Base-by-base conservation (phyloP, 2,797 vertebrate genomes). In the Tenualosa thibaudeaui region DNA sequence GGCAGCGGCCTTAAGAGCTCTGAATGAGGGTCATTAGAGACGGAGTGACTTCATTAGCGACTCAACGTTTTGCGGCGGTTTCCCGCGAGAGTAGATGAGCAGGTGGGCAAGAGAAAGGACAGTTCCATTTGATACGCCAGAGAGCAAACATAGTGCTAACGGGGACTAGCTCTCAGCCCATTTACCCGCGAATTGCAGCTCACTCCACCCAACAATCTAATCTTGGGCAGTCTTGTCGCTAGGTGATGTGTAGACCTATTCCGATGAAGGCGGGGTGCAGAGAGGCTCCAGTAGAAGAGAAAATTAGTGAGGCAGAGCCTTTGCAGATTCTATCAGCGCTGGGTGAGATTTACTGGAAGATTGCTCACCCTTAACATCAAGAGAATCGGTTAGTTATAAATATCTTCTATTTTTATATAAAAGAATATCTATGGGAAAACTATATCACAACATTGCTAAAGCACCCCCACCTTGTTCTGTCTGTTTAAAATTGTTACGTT, bases 41-140 rank as follows among this genome's bases (percentile, higher is more conserved):
- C 86, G 83, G 87, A 50, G 82, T 92, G 92, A 94, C 91, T 94
- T 94, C 92, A 93, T 95, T 94, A 93, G 89, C 87, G 50, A 51
- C 87, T 89, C 89, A 85, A 89, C 86, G 81, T 62, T 88, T 83
- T 83, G 91, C 85, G 50, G 85, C 78, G 2, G 62, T 56, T 54
- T 84, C 84, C 54, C 17, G 24, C 78, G 86, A 89, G 83, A 90
- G 85, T 88, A 89, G 90, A 86, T 84, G 86, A 83, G 85, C 88
- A 86, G 37, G 85, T 86, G 71, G 40, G 71, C 17, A 22, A 10
- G 71, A 46, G 71, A 78, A 78, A 40, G 15, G 19, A 78, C 62
- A 50, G 85, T 87, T 89, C 86, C 86, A 86, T 92, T 90, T 90
- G 86, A 87, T 88, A 89, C 86, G 31, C 81, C 12, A 51, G 24